Conservation (phyloP, 2,113 vertebrate species). For the Ammodytes dubius region DNA sequence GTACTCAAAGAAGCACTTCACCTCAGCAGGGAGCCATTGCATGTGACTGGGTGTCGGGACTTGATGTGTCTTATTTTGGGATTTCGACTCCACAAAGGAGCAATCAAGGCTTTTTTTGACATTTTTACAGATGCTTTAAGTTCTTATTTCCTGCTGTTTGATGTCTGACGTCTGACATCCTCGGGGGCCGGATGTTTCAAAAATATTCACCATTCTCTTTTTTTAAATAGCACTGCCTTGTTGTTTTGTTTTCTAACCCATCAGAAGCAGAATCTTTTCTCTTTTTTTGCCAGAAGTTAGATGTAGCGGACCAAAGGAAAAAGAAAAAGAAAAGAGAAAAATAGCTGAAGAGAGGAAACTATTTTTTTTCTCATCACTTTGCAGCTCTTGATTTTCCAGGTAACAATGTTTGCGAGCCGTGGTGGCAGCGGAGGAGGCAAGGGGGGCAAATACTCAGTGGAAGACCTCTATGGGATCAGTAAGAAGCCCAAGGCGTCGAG, state of each 20-base stretch:
- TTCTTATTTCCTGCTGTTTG: constrained; percentile 59
- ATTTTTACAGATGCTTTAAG: constrained; percentile 60
- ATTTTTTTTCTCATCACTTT: constrained; percentile 43
- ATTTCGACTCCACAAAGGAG: constrained; percentile 63
- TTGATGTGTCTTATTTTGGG: constrained; percentile 73
- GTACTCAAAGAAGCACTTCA: constrained; percentile 70
- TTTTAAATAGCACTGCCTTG: constrained; percentile 75
- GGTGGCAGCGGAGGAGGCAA: constrained; percentile 80
- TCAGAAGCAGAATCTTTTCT: constrained; percentile 23
- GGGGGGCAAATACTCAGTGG: constrained; percentile 86
- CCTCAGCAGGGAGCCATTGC: constrained; percentile 63
- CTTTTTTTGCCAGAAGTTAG: constrained; percentile 34
- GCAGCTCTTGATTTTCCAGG: constrained; percentile 26
- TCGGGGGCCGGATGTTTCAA: constrained; percentile 61
- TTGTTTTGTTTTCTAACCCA: constrained; percentile 52
- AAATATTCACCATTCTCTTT: constrained; percentile 62
- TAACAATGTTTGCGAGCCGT: constrained; percentile 84
- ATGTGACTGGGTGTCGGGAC: constrained; percentile 55
- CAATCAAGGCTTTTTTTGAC: constrained; percentile 65
- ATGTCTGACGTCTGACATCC: constrained; percentile 72
- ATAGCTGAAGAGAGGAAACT: constrained; percentile 9
- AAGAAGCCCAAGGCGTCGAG: constrained; percentile 85
- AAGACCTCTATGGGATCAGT: constrained; percentile 88
- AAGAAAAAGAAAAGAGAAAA: neutral
- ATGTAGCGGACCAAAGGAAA: constrained; percentile 33